Evolutionary conservation across 2,888 invertebrate species (phyloP).

Genomic region (Polia nebulosa): DNA sequence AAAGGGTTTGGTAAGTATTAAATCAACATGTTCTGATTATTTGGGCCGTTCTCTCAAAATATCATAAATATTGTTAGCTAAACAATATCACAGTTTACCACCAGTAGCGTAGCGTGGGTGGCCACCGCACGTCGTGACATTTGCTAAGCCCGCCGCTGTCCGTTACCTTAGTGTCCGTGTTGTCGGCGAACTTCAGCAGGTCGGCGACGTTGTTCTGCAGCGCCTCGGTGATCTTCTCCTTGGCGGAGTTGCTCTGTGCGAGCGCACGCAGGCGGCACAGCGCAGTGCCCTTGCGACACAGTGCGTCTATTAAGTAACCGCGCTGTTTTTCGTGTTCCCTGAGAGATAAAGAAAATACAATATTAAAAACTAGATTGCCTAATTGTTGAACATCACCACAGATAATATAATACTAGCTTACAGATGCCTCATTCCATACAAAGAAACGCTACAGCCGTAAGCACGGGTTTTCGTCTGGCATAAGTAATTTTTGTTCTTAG

Average conservation of each 20-base stretch:
- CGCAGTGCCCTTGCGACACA: constrained; percentile 94
- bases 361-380: too few species aligned
- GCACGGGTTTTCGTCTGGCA: too few species aligned
- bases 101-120: too few species aligned
- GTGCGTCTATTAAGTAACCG: constrained; percentile 94
- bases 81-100: too few species aligned
- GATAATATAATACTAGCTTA: too few species aligned
- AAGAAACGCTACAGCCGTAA: too few species aligned
- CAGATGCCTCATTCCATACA: too few species aligned
- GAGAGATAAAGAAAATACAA: constrained; percentile 10
- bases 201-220: constrained; percentile 84
- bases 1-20: neutral
- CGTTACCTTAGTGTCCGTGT: constrained; percentile 80
- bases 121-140: too few species aligned
- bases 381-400: neutral
- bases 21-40: neutral
- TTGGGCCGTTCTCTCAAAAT: too few species aligned
- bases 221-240: constrained; percentile 89
- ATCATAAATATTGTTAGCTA: too few species aligned
- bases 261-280: constrained; percentile 92
- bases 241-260: constrained; percentile 87
- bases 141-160: too few species aligned
- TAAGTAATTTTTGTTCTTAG: too few species aligned
- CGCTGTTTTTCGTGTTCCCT: constrained; percentile 97
- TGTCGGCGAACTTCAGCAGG: constrained; percentile 95